These are phyloP conservation scores for Sialis lutaria DNA, from an alignment of 2,888 invertebrate genomes.

Conservation along the genomic window DNA sequence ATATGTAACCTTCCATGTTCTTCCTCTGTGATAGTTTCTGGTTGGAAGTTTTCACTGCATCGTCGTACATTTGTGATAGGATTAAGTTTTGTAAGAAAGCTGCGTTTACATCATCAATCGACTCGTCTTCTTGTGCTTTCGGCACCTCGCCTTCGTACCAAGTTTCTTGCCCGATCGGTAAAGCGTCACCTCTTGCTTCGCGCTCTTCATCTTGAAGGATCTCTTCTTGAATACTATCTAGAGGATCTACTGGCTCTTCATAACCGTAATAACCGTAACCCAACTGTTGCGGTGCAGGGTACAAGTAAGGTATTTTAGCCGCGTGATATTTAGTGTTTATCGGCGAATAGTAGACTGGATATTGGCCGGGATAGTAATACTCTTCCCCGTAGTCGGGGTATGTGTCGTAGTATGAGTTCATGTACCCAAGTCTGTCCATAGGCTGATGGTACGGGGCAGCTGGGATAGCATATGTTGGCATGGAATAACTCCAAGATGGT, in stretches of 20 bases:
- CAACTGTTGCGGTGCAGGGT: constrained; percentile 16
- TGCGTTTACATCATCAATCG: constrained; percentile 31
- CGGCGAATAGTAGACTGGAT: constrained; percentile 35
- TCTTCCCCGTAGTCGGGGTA: constrained; percentile 26
- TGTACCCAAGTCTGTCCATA: constrained; percentile 8
- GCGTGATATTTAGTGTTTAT: constrained; percentile 28
- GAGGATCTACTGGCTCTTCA: constrained; percentile 25
- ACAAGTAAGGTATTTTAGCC: constrained; percentile 27
- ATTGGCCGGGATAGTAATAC: constrained; percentile 30
- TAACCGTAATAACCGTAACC: constrained; percentile 26
- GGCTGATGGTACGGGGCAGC: background rate
- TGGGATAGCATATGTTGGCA: constrained; percentile 10
- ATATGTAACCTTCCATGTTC: constrained; percentile 4
- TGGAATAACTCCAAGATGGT: background rate
- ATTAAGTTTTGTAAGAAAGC: constrained; percentile 50
- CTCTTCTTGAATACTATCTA: constrained; percentile 37
- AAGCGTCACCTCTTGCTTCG: constrained; percentile 31
- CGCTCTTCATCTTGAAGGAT: constrained; percentile 41
- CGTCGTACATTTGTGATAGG: constrained; percentile 44
- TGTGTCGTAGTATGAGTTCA: constrained; percentile 20
- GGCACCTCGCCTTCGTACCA: constrained; percentile 38
- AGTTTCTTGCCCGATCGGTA: constrained; percentile 48
- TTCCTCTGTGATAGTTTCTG: constrained; percentile 3
- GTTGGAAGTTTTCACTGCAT: constrained; percentile 21
- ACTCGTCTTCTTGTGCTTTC: constrained; percentile 15